Evolutionary conservation across 2,888 invertebrate species (phyloP).

Genomic region (Ellobium chinense): DNA sequence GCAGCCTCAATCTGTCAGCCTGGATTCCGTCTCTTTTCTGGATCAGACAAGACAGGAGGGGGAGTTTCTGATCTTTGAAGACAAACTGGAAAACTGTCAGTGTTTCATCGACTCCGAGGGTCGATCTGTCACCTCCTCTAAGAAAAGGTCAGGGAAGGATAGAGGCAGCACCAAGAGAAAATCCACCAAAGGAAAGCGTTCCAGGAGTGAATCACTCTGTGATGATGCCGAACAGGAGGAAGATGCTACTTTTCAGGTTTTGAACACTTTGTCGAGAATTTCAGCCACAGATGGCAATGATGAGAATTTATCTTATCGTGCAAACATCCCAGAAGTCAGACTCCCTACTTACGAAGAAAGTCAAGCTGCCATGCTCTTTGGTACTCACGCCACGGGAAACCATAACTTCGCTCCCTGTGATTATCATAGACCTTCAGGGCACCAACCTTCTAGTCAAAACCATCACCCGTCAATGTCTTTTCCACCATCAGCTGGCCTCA

Average conservation of each 20-base stretch:
- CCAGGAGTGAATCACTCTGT: neutral
- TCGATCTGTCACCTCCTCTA: too few species aligned
- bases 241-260: neutral
- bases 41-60: neutral
- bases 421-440: too few species aligned
- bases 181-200: neutral
- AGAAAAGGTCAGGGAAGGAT: too few species aligned
- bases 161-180: neutral
- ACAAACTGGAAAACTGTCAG: neutral
- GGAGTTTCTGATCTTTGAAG: slow-evolving; percentile 7
- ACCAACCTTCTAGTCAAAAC: too few species aligned
- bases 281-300: neutral
- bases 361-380: too few species aligned
- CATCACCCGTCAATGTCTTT: neutral
- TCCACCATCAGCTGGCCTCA: neutral
- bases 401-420: too few species aligned
- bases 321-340: neutral
- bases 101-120: neutral
- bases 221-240: neutral
- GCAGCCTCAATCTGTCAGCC: neutral
- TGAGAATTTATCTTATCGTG: too few species aligned
- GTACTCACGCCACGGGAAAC: too few species aligned
- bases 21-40: neutral
- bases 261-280: neutral
- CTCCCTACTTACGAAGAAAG: slow-evolving; percentile 27